These are phyloP conservation scores for Neosalanx taihuensis DNA, from an alignment of 2,797 vertebrate genomes.

Conservation along the genomic window DNA sequence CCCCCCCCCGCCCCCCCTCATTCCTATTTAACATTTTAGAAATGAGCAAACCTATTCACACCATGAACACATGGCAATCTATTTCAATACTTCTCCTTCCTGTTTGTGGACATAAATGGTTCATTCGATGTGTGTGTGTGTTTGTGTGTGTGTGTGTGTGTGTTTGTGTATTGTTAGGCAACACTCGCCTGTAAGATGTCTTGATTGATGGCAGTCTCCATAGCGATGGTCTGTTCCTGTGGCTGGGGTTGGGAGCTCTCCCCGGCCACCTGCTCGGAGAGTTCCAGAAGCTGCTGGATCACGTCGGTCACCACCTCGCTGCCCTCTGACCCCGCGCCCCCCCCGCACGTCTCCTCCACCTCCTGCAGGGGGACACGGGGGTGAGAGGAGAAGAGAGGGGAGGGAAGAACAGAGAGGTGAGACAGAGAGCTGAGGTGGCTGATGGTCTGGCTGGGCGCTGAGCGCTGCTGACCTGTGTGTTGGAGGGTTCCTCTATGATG, in stretches of 20 bases:
- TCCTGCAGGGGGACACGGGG: constrained; percentile 53
- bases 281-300: constrained; percentile 94
- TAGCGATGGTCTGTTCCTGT: constrained; percentile 80
- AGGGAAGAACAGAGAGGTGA: neutral
- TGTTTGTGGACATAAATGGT: neutral
- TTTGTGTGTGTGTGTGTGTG: constrained; percentile 4
- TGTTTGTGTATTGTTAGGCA: constrained; percentile 2
- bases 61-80: neutral
- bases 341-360: constrained; percentile 53
- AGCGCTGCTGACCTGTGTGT: constrained; percentile 61
- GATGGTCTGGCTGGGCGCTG: neutral
- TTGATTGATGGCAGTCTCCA: constrained; percentile 90
- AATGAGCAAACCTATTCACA: constrained; percentile 14
- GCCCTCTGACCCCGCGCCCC: constrained; percentile 58
- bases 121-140: neutral
- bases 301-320: constrained; percentile 87
- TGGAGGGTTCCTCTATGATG: constrained; percentile 72
- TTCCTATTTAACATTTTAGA: no score
- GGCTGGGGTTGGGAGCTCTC: constrained; percentile 80
- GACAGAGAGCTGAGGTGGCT: neutral
- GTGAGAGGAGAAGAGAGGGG: neutral
- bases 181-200: constrained; percentile 92
- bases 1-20: no score
- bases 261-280: constrained; percentile 88
- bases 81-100: constrained; percentile 2